These are phyloP conservation scores for Hybognathus amarus DNA, from an alignment of 2,797 vertebrate species.

Conservation along the genomic window DNA sequence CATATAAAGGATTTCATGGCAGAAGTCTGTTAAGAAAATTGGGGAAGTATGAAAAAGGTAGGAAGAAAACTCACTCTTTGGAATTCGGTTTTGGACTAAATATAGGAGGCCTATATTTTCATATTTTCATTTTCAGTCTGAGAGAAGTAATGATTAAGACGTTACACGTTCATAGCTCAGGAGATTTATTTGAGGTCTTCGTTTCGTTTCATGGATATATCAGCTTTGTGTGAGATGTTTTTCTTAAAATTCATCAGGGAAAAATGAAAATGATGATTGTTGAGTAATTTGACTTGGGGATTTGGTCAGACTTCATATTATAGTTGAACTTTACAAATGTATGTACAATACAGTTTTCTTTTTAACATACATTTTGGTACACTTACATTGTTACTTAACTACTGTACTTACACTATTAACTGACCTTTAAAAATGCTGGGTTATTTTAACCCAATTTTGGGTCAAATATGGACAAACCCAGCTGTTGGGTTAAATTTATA, in stretches of 20 bases:
- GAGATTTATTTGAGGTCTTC: background rate
- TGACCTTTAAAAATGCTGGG: too few species aligned
- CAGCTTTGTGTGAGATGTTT: background rate
- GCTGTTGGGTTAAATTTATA: too few species aligned
- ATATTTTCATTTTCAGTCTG: background rate
- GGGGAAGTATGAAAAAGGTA: conserved; percentile 48
- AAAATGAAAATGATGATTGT: background rate
- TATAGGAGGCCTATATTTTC: background rate
- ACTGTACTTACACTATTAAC: background rate
- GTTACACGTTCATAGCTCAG: background rate
- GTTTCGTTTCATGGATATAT: background rate
- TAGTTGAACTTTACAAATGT: background rate
- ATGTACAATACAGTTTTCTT: too few species aligned
- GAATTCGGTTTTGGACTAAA: background rate
- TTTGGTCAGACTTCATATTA: background rate
- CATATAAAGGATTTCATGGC: background rate
- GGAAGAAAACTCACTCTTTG: conserved; percentile 5
- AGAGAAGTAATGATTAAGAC: background rate
- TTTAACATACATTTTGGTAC: too few species aligned
- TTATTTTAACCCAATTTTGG: too few species aligned
- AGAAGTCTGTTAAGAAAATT: conserved; percentile 19
- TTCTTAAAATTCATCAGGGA: background rate
- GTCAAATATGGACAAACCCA: too few species aligned
- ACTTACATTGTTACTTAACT: too few species aligned
- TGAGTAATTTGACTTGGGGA: background rate